phyloP scores from a whole-genome alignment of 2,113 vertebrate genomes.

The Myocastor coypus region DNA sequence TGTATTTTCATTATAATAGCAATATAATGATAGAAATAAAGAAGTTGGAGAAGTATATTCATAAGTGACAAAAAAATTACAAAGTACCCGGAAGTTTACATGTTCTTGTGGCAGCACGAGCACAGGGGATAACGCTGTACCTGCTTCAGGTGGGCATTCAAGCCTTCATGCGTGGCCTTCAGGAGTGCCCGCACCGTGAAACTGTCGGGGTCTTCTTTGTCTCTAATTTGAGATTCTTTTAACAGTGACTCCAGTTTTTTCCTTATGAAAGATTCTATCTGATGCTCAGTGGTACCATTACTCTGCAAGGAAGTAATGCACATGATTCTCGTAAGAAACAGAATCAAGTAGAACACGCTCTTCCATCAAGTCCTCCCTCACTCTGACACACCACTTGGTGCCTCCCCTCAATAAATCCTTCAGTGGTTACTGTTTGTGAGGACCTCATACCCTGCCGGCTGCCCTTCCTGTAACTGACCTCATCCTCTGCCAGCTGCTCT shows the following conservation, averaged over 20 bases:
- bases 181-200: conserved; percentile 96
- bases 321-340: conserved; percentile 44
- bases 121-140: conserved; percentile 79
- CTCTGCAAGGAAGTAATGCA: conserved; percentile 87
- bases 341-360: background rate
- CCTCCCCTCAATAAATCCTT: background rate
- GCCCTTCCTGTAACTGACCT: background rate
- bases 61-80: background rate
- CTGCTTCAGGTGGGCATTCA: conserved; percentile 95
- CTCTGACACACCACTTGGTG: background rate
- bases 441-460: background rate
- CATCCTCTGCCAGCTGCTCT: background rate
- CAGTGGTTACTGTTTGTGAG: background rate
- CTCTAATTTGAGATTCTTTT: conserved; percentile 96
- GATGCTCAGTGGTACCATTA: conserved; percentile 92
- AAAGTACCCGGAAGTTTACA: background rate
- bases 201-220: conserved; percentile 97
- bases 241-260: conserved; percentile 97
- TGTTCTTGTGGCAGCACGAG: background rate
- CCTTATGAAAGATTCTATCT: conserved; percentile 96
- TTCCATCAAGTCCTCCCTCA: background rate
- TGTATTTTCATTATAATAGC: background rate
- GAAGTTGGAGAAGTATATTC: background rate
- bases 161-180: conserved; percentile 95
- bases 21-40: background rate